Conservation (phyloP, 1,140 invertebrate genomes). For the Dinoponera quadriceps region DNA sequence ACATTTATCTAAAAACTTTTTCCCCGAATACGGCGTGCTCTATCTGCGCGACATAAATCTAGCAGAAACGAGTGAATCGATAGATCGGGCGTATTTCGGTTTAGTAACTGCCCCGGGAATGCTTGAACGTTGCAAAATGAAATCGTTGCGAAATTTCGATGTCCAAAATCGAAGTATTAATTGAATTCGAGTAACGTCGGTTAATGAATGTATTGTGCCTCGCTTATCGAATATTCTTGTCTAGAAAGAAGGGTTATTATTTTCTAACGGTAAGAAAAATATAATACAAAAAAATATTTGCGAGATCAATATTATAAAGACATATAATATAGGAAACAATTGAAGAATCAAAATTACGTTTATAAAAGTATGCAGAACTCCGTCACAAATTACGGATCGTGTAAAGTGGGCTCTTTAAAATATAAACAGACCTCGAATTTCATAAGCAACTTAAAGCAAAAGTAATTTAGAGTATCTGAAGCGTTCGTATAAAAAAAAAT, state of each 20-base stretch:
- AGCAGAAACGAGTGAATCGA: constrained; percentile 43
- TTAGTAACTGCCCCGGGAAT: constrained; percentile 23
- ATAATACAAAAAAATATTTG: too few species aligned
- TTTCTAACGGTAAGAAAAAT: too few species aligned
- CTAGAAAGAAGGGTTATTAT: too few species aligned
- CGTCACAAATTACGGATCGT: too few species aligned
- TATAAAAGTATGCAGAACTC: too few species aligned
- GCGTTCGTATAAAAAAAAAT: not conserved
- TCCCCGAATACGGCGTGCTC: constrained; percentile 38
- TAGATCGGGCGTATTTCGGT: constrained; percentile 14
- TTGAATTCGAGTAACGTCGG: not conserved
- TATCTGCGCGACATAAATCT: constrained; percentile 58
- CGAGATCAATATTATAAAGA: too few species aligned
- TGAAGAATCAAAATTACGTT: too few species aligned
- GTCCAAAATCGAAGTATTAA: not conserved
- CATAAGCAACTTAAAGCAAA: not conserved
- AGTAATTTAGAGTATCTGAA: constrained; percentile 11
- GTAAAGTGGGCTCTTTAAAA: too few species aligned
- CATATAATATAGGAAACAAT: too few species aligned
- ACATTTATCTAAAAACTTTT: constrained; percentile 60
- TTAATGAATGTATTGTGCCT: not conserved
- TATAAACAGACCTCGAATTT: too few species aligned
- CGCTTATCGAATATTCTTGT: not conserved
- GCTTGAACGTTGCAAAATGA: constrained; percentile 29
- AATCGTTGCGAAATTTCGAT: not conserved